These are phyloP conservation scores for Melanostoma mellinum DNA, from an alignment of 2,888 invertebrate genomes.

Conservation along the genomic window DNA sequence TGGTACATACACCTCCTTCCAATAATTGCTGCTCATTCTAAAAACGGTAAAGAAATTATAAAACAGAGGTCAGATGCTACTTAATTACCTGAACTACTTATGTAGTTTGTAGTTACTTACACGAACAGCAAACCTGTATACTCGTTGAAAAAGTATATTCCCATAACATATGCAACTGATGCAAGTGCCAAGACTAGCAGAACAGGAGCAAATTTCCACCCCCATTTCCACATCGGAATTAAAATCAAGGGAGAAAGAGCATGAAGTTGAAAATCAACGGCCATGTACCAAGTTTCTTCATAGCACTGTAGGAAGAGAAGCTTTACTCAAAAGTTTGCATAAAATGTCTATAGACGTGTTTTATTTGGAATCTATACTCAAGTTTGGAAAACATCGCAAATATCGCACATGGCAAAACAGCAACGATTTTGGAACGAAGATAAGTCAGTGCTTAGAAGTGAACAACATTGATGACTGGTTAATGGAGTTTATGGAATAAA, in stretches of 20 bases:
- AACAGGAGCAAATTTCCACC: slow-evolving; percentile 71
- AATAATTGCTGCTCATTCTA: slow-evolving; percentile 21
- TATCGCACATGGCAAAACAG: no score
- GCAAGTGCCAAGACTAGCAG: slow-evolving; percentile 58
- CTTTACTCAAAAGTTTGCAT: background rate
- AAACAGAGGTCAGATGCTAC: background rate
- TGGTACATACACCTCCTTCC: slow-evolving; percentile 72
- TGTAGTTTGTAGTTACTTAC: no score
- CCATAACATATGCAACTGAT: slow-evolving; percentile 59
- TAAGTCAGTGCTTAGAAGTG: no score
- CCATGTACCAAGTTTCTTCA: slow-evolving; percentile 83
- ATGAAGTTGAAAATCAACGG: slow-evolving; percentile 84
- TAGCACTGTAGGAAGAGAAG: slow-evolving; percentile 79
- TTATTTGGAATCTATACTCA: no score
- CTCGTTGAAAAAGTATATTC: slow-evolving; percentile 6
- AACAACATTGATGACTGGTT: no score
- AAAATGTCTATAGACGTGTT: slow-evolving; percentile 21
- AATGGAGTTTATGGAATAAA: no score
- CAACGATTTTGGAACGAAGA: no score
- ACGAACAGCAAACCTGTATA: slow-evolving; percentile 1
- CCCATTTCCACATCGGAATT: slow-evolving; percentile 80
- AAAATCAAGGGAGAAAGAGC: slow-evolving; percentile 83
- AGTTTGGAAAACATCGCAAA: no score
- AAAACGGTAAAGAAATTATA: background rate
- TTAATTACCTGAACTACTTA: no score